Percentiles rank a stretch among this genome's conserved stretches.
phyloP scores from a whole-genome alignment of 2,888 invertebrate species.

The Theristus sp. region DNA sequence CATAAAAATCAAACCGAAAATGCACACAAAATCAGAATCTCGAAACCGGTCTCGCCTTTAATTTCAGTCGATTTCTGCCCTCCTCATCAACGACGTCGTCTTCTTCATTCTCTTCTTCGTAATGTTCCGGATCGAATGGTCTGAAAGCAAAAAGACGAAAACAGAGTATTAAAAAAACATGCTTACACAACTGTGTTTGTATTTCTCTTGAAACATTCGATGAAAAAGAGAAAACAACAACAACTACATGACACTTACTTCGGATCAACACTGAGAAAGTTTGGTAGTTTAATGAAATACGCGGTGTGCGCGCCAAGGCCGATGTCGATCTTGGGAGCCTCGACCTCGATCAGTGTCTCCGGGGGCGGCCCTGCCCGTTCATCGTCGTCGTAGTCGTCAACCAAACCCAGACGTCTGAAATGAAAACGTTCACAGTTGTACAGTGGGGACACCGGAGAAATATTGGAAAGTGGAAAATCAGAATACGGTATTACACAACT shows the following conservation, averaged over 20 bases:
- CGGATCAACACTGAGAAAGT: slow-evolving; percentile 92
- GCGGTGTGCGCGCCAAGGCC: slow-evolving; percentile 66
- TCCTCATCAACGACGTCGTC: slow-evolving; percentile 94
- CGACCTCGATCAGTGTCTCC: slow-evolving; percentile 84
- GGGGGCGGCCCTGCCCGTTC: slow-evolving; percentile 40
- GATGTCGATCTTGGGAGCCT: slow-evolving; percentile 82
- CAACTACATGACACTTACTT: slow-evolving; percentile 22
- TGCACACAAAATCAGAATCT: not conserved
- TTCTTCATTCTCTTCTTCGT: slow-evolving; percentile 96
- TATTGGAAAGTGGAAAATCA: no score
- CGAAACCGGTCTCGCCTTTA: slow-evolving; percentile 29
- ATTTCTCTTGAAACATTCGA: not conserved
- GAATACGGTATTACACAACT: no score
- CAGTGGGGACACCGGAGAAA: no score
- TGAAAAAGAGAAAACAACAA: not conserved
- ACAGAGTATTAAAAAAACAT: not conserved
- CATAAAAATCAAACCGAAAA: not conserved
- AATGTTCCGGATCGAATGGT: slow-evolving; percentile 79
- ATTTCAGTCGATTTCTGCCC: slow-evolving; percentile 56
- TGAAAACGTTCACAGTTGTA: no score
- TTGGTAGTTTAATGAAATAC: slow-evolving; percentile 89
- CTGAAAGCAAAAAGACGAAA: slow-evolving; percentile 30
- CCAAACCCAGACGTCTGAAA: no score
- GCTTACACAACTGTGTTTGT: not conserved
- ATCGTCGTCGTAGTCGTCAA: not conserved